Conservation (phyloP, 2,888 invertebrate species). For the Hydrotaea diabolus region DNA sequence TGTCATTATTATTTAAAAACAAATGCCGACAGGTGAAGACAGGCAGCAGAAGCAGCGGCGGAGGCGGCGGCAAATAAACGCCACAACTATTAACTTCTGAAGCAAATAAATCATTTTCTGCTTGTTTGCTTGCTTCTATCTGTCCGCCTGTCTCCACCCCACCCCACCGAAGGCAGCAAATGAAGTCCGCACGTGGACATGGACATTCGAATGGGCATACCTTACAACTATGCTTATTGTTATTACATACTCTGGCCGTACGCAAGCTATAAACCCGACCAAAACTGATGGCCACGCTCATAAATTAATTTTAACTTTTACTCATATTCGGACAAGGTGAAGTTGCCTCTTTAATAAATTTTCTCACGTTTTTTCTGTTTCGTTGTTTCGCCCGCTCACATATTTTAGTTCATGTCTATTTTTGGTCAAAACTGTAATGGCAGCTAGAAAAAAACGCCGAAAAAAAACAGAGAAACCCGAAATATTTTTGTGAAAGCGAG, state of each 20-base stretch:
- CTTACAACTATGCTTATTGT: background rate
- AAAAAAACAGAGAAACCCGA: no score
- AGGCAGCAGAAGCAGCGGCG: no score
- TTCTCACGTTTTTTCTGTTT: constrained; percentile 27
- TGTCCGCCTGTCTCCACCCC: background rate
- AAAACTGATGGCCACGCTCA: background rate
- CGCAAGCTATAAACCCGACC: no score
- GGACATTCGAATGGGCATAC: background rate
- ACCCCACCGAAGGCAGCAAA: no score
- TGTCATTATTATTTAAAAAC: constrained; percentile 39
- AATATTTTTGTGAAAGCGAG: background rate
- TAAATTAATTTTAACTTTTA: constrained; percentile 42
- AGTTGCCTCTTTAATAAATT: constrained; percentile 17
- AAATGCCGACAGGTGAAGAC: background rate
- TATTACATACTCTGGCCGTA: constrained; percentile 5
- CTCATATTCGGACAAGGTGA: background rate
- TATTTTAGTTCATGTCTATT: constrained; percentile 43
- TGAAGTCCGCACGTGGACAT: no score
- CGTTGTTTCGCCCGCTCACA: background rate
- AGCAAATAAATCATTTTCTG: constrained; percentile 32
- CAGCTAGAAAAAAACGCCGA: no score
- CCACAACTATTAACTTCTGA: constrained; percentile 24
- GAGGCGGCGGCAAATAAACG: background rate
- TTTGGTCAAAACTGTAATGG: constrained; percentile 30
- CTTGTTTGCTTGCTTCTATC: background rate